Evolutionary conservation across 1,140 invertebrate species (phyloP), one percentile per base, ranked within the genome.

Genomic region (fruit fly (Drosophila melanogaster)): DNA sequence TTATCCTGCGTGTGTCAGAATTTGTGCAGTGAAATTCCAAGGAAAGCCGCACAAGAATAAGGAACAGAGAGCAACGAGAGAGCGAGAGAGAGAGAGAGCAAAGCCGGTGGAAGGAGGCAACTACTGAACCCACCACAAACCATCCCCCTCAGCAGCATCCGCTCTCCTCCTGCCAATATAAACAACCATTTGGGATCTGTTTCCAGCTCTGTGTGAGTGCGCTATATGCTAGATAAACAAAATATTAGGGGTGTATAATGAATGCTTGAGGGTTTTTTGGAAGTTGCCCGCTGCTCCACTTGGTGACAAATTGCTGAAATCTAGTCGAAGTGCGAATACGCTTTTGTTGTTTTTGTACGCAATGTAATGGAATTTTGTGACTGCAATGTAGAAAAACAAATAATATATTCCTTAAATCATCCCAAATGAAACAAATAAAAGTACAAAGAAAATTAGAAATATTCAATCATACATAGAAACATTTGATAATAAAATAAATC

Each of bases 221-320:
- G 53, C 46, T 78, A 67, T 70, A 79, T 79, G 83, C 66, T 77
- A 79, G 84, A 86, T 86, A 89, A 86, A 86, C 83, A 86, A 79
- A 76, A 65, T 79, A 83, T 72, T 79, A 83, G 66, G 83, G 83
- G 83, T 86, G 81, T 76, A 65, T 58, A 54, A 60, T 60, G 64
- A 62, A 62, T 55, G 79, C 69, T 77, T 71, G 59, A 66, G 73
- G 67, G 51, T 69, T 73, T 73, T 79, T 76, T 80, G 71, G 58
- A 69, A 41, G 64, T 61, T 65, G 67, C 37, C 30, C 59, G 46
- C 26, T 73, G 79, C 72, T 73, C 79, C 80, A 66, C 64, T 76
- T 55, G 14, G 35, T 49, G 60, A 59, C 59, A 43, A 17, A 33
- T 58, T 51, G n/a, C 38, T 30, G 7, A 26, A 22, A 17, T 22